Conservation (phyloP, 2,797 vertebrate genomes). For the Miichthys miiuy region DNA sequence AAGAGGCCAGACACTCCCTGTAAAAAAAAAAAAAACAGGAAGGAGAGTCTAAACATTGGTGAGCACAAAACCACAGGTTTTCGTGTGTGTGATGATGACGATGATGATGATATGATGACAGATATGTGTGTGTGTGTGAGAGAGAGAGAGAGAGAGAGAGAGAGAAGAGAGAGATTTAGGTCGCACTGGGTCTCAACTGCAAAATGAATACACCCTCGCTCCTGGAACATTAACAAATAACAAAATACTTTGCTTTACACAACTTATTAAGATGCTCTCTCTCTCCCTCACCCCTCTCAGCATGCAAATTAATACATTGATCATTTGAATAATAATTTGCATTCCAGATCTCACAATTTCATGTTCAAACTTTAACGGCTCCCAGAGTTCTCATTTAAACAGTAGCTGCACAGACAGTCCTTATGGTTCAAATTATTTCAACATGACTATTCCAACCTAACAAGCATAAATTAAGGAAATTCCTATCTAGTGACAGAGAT, state of each 20-base stretch:
- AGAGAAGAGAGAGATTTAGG: conserved; percentile 40
- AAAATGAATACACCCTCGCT: conserved; percentile 73
- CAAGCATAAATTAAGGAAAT: conserved; percentile 84
- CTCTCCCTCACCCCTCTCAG: conserved; percentile 66
- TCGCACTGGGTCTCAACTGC: conserved; percentile 68
- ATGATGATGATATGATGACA: conserved; percentile 24
- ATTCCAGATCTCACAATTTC: conserved; percentile 83
- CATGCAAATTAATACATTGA: conserved; percentile 84
- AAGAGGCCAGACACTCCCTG: conserved; percentile 14
- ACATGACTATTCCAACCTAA: conserved; percentile 81
- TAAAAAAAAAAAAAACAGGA: conserved; percentile 6
- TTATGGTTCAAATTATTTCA: conserved; percentile 84
- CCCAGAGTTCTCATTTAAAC: conserved; percentile 78
- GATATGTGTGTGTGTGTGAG: not conserved
- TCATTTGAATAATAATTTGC: conserved; percentile 87
- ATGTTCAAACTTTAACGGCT: conserved; percentile 77
- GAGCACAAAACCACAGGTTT: conserved; percentile 46
- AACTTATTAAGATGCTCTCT: conserved; percentile 76
- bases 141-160: conserved; percentile 9
- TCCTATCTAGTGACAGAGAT: conserved; percentile 81
- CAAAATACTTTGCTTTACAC: conserved; percentile 78
- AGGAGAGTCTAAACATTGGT: conserved; percentile 15
- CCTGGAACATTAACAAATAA: conserved; percentile 81
- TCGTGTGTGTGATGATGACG: conserved; percentile 10
- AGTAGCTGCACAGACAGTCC: conserved; percentile 78